Evolutionary conservation across 2,888 invertebrate species (phyloP).

Genomic region (Thecocarcelia acutangulata): DNA sequence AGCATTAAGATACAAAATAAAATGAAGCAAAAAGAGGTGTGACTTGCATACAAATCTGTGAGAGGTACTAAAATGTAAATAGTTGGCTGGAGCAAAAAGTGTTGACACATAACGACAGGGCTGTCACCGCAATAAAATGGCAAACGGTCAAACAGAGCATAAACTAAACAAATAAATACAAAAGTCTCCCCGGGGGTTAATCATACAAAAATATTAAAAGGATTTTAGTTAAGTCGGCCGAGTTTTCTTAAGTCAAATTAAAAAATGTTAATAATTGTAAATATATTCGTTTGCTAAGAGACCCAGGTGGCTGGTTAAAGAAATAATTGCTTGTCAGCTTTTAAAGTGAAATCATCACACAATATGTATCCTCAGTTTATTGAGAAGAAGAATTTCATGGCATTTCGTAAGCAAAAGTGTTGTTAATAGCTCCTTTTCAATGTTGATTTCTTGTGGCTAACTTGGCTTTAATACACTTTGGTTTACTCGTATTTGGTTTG

Average conservation of each 20-base stretch:
- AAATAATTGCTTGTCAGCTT: constrained; percentile 6
- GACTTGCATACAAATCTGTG: constrained; percentile 8
- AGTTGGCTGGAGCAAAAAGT: constrained; percentile 14
- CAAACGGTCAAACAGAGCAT: background rate
- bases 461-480: no score
- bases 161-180: background rate
- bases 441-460: background rate
- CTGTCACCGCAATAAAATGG: background rate
- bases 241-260: constrained; percentile 37
- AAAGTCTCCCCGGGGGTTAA: background rate
- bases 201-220: constrained; percentile 3
- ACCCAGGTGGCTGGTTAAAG: background rate
- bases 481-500: background rate
- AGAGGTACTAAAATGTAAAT: constrained; percentile 22
- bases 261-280: constrained; percentile 8
- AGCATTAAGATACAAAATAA: background rate
- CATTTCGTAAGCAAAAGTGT: constrained; percentile 6
- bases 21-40: constrained; percentile 19
- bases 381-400: background rate
- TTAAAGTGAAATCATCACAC: background rate
- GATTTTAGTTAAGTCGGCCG: constrained; percentile 26
- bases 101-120: background rate
- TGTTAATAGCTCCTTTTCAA: background rate
- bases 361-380: background rate
- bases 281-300: background rate